phyloP scores from a whole-genome alignment of 2,797 vertebrate species.

The Sebastes matsubarae region DNA sequence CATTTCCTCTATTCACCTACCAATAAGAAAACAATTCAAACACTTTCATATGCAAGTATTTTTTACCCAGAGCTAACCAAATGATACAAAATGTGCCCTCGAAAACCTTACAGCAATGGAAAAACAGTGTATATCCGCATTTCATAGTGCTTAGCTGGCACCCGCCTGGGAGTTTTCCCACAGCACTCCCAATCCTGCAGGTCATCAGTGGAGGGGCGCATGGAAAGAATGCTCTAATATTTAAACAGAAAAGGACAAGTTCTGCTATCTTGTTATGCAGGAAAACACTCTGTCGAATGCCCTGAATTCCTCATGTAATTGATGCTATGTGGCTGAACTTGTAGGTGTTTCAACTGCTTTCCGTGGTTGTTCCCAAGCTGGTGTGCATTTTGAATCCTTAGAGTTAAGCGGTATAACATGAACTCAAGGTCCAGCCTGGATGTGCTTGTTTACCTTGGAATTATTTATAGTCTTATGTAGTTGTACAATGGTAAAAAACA shows the following conservation, averaged over 20 bases:
- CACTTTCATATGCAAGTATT: not conserved
- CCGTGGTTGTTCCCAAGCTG: conserved; percentile 27
- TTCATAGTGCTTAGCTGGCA: conserved; percentile 64
- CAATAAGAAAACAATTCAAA: conserved; percentile 6
- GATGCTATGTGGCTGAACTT: conserved; percentile 83
- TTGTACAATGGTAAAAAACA: conserved; percentile 35
- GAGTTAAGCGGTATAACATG: conserved; percentile 50
- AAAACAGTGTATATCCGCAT: conserved; percentile 54
- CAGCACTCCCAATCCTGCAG: conserved; percentile 69
- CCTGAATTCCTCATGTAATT: conserved; percentile 88
- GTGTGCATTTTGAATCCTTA: conserved; percentile 48
- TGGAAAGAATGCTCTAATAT: conserved; percentile 85
- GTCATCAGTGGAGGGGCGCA: conserved; percentile 67
- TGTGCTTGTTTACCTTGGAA: conserved; percentile 49
- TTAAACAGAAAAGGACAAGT: conserved; percentile 81
- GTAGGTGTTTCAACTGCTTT: conserved; percentile 47
- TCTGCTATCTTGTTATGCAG: conserved; percentile 83
- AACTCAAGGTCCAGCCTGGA: conserved; percentile 28
- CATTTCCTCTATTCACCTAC: not conserved
- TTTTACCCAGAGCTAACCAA: not conserved
- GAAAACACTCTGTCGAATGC: conserved; percentile 83
- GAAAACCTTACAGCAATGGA: conserved; percentile 17
- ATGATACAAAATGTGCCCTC: conserved; percentile 16
- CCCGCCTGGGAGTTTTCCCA: conserved; percentile 75
- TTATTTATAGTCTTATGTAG: conserved; percentile 50